Base-by-base conservation (phyloP, 2,888 invertebrate genomes). In the Opisthograptis luteolata region DNA sequence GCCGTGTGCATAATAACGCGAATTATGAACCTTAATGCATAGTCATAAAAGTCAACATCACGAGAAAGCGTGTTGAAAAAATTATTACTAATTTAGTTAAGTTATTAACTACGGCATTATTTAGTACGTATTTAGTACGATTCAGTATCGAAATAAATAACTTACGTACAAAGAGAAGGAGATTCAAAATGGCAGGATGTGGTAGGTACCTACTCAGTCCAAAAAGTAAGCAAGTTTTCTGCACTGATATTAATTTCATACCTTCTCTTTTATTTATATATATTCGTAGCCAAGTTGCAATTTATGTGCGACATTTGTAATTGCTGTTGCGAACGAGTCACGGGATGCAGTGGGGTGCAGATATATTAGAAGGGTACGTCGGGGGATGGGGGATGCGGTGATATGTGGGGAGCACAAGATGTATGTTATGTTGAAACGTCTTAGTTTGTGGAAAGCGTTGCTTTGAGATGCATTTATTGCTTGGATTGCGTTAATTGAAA, bases 231-330 rank as follows among this genome's bases (percentile, higher is more conserved):
- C 7, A 32, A 20, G 20, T 20, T 34, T 12, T 34, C 10, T 13
- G 13, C 3, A 8, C 14, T 7, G 8, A 12, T 10, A 13, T 12
- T 34, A 20, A 1, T 4, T 12, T 1, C 14, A 5, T 22, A 27
- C 10, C 24, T 24, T 45, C 45, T 45, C 14, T 13, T n/a, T 10
- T 19, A 8, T 20, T 15, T 32, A 3, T 12, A 22, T 17, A 7
- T 25, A 45, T 13, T 45, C 45, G 22, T 6, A 25, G 32, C 9
- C 25, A 19, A 39, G 45, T 39, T 13, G 17, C 31, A 13, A 58
- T 54, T 64, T 60, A 66, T 64, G 58, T 39, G 54, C 57, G 61
- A 58, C 63, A 57, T 64, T 63, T 66, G 63, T 70, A 70, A 72
- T 73, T 73, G 59, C 60, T 55, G 59, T 58, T 55, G 55, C 55